A percentile compares a stretch with the other conserved stretches of the same genome.
Conservation (phyloP, 1,140 invertebrate genomes). For the Dreissena polymorpha region DNA sequence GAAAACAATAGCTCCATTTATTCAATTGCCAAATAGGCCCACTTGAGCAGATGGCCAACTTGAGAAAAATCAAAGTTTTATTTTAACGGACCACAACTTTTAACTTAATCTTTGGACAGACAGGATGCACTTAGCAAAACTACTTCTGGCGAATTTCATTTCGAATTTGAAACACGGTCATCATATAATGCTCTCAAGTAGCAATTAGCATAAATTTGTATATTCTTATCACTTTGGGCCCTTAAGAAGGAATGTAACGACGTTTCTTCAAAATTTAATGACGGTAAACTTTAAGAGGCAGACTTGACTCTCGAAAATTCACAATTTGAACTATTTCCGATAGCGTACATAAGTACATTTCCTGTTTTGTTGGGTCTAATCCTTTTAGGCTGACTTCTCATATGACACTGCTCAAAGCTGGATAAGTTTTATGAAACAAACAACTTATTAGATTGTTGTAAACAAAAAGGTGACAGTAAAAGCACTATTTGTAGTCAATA, state of each 20-base stretch:
- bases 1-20: no score
- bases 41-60: background rate
- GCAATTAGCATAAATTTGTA: conserved; percentile 40
- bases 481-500: no score
- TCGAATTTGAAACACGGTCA: conserved; percentile 45
- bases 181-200: conserved; percentile 33
- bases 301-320: conserved; percentile 28
- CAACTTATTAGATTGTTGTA: no score
- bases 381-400: conserved; percentile 5
- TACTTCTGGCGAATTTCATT: conserved; percentile 42
- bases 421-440: background rate
- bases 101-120: conserved; percentile 29
- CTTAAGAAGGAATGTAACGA: conserved; percentile 41
- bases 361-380: conserved; percentile 10
- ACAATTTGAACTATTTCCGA: conserved; percentile 33
- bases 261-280: conserved; percentile 51
- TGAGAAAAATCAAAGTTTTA: background rate
- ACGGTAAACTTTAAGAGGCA: conserved; percentile 49
- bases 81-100: conserved; percentile 27
- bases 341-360: conserved; percentile 26
- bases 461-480: no score
- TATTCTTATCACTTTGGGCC: conserved; percentile 12
- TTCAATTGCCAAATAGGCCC: no score
- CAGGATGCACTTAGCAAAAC: conserved; percentile 41
- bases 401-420: background rate